phyloP scores from a whole-genome alignment of 2,888 invertebrate genomes.

The Mantis religiosa region DNA sequence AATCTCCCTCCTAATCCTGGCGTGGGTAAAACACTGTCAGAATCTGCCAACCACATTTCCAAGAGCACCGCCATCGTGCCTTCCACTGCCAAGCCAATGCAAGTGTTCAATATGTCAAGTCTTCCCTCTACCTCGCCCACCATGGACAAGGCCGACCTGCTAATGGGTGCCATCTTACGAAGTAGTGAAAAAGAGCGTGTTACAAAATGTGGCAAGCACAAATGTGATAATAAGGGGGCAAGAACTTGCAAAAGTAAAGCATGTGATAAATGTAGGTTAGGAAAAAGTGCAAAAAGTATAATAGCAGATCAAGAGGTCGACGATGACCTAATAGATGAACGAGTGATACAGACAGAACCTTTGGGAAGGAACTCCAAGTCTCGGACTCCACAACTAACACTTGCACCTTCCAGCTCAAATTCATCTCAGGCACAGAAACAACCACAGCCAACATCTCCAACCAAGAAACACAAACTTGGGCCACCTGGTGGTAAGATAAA shows the following conservation, averaged over 20 bases:
- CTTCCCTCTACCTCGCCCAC: constrained; percentile 23
- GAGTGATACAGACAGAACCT: not conserved
- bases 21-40: not conserved
- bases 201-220: not conserved
- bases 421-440: not conserved
- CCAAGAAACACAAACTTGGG: not conserved
- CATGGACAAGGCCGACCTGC: constrained; percentile 40
- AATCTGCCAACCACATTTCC: not conserved
- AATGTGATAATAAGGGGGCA: not conserved
- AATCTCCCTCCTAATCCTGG: constrained; percentile 13
- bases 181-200: constrained; percentile 42
- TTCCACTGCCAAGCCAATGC: not conserved
- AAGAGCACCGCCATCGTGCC: not conserved
- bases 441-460: not conserved
- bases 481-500: not conserved
- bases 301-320: not conserved
- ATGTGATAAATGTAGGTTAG: not conserved
- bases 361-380: not conserved
- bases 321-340: not conserved
- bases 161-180: constrained; percentile 55
- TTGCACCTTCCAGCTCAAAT: not conserved
- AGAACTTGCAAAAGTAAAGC: not conserved
- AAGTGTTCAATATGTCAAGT: constrained; percentile 9
- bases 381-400: not conserved
- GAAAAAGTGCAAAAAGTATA: not conserved